Evolutionary conservation across 92 coral and sea anemone genomes (phyloP), one percentile per base, ranked within the genome.

Genomic region (Epizoanthus fatuus): DNA sequence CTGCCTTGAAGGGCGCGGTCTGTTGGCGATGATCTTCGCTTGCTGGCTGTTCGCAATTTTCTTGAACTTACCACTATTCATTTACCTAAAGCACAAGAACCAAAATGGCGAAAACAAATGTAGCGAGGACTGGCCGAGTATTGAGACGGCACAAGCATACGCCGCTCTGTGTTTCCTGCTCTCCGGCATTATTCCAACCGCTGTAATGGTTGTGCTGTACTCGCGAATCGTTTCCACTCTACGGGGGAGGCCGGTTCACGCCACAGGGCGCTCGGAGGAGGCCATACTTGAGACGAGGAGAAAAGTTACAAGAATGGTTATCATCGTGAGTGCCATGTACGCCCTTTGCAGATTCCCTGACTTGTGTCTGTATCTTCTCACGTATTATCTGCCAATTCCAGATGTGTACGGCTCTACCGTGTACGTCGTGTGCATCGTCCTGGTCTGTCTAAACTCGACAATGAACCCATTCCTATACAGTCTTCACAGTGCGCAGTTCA

Each of bases 381-480:
- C 89, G 4, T 75, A 64, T 32, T 94, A 77, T 49, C 37, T 49
- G 53, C 93, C 95, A 29, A 29, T 29, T 29, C 3, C 70, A 74
- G 0, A 92, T 37, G 81, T 52, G 2, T 90, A 81, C 47, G 93
- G 83, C 35, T 83, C 93, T 7, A 72, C 69, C 14, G 25, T 86
- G 12, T 92, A 92, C 17, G 79, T 89, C 5, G 56, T 69, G 49
- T 82, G 90, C 20, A 91, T 94, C 7, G 80, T 85, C 2, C 83
- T 94, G 79, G 95, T 94, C 19, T 83, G 91, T 45, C 83, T 91
- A 9, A 94, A 94, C 79, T 92, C 98, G 3, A 75, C 98, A 22
- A 90, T 94, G 91, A 94, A 94, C 72, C 98, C 98, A 8, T 92
- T 94, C 14, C 91, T 94, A 17, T 94, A 94, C 67, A 88, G 92